Conservation (phyloP, 2,113 vertebrate genomes). For the Phodopus roborovskii region DNA sequence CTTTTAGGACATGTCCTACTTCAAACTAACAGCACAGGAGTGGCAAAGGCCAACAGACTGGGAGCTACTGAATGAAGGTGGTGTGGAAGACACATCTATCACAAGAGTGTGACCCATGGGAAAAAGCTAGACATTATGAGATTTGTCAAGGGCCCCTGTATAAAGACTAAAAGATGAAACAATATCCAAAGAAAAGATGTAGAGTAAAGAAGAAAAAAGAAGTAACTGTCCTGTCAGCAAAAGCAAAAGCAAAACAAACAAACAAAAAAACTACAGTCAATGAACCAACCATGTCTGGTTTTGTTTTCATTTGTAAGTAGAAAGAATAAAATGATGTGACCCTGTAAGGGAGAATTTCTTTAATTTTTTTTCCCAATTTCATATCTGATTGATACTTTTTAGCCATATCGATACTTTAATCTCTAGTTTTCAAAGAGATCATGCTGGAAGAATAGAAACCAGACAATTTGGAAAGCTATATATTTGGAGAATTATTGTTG, state of each 20-base stretch:
- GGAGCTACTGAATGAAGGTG: neutral
- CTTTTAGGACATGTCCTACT: neutral
- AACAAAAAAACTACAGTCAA: neutral
- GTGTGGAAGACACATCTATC: neutral
- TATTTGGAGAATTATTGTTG: too few relatives aligned
- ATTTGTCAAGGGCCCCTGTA: neutral
- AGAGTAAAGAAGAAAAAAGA: neutral
- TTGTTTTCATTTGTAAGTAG: neutral
- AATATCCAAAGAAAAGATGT: neutral
- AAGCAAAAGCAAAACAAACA: neutral
- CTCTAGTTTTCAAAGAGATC: neutral
- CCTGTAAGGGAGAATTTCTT: neutral
- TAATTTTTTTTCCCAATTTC: neutral
- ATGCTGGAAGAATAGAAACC: neutral
- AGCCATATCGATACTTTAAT: neutral
- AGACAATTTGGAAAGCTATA: neutral
- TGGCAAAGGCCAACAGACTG: constrained; percentile 26
- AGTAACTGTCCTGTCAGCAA: neutral
- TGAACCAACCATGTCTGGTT: neutral
- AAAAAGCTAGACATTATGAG: neutral
- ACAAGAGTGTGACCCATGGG: neutral
- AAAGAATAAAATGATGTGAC: neutral
- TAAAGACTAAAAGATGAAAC: neutral
- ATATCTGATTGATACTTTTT: neutral
- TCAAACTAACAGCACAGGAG: neutral